These are phyloP conservation scores for Cirrhinus molitorella DNA, from an alignment of 2,797 vertebrate species.

Conservation along the genomic window DNA sequence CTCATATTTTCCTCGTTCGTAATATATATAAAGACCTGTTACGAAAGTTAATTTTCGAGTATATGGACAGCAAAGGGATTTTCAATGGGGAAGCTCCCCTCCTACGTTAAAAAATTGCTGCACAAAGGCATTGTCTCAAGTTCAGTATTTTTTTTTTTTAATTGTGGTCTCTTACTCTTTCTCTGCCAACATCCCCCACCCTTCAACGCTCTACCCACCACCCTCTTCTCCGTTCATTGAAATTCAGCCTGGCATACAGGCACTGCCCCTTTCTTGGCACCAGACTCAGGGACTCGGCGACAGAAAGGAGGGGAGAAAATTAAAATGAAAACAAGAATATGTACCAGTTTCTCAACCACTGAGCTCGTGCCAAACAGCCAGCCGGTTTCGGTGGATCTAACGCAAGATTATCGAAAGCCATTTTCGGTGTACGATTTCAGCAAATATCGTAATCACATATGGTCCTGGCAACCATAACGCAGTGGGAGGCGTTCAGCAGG, in stretches of 20 bases:
- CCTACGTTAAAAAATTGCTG: constrained; percentile 41
- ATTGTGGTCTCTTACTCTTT: constrained; percentile 75
- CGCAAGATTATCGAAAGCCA: constrained; percentile 74
- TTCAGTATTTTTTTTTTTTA: constrained; percentile 62
- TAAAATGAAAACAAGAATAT: constrained; percentile 68
- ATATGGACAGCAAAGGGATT: constrained; percentile 51
- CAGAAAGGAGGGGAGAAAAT: constrained; percentile 67
- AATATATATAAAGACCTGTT: background rate
- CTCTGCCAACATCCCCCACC: constrained; percentile 71
- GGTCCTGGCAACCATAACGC: constrained; percentile 61
- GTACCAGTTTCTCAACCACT: constrained; percentile 72
- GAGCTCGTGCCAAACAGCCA: constrained; percentile 77
- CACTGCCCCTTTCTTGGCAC: constrained; percentile 82
- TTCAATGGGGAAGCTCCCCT: constrained; percentile 44
- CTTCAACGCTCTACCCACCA: constrained; percentile 58
- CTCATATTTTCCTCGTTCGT: background rate
- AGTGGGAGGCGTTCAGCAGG: constrained; percentile 20
- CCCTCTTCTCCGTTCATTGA: constrained; percentile 79
- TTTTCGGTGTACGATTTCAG: constrained; percentile 72
- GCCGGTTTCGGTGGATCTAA: constrained; percentile 72
- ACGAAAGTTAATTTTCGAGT: background rate
- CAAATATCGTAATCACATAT: constrained; percentile 64
- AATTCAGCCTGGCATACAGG: constrained; percentile 83
- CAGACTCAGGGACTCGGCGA: constrained; percentile 70
- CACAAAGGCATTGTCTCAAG: constrained; percentile 54